Base-by-base conservation (phyloP, 2,113 vertebrate species). In the Agelaius phoeniceus region DNA sequence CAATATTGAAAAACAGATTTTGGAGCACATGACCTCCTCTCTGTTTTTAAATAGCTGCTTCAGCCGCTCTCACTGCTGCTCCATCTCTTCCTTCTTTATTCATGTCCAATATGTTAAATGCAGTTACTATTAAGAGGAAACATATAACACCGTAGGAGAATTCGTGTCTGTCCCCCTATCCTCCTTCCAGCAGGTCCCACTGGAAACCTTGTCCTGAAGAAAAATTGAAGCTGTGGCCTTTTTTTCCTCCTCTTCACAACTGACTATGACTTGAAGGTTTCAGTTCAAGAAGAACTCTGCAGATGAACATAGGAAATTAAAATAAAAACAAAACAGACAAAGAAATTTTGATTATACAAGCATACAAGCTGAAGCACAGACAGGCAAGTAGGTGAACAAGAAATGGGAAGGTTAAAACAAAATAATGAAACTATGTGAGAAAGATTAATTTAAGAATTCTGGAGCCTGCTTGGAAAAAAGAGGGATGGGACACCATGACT, bases 371-470 rank as follows among this genome's bases (percentile, higher is more conserved):
- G 72, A 86, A 58, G 28, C 17, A 75, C 19, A 87, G 68, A 17
- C 61, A 81, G 74, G 39, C 75, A 82, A 90, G 69, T 26, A 86
- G 94, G 89, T 17, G 19, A 90, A 31, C 11, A 68, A 46, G 58
- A 57, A 24, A 22, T 24, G 6, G 2, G 7, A 51, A 73, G 9
- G 74, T 78, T 80, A 75, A 74, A 74, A 67, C 4, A 57, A 87
- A 81, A 19, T 27, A 54, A 62, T 65, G 46, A n/a, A 76, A 39
- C 35, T 14, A 49, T 16, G 11, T 31, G 46, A 37, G 24, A 14
- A 13, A 61, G 19, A 48, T 22, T 22, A 5, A n/a, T 28, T 37
- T 54, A 44, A 55, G 73, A 89, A 80, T 54, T 88, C 59, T 51
- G 39, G 15, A 72, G 2, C 6, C 30, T 71, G 7, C 62, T 67